Percentiles rank a stretch among this genome's conserved stretches.
phyloP scores from a whole-genome alignment of 2,797 vertebrate species.

The Cynopterus sphinx region DNA sequence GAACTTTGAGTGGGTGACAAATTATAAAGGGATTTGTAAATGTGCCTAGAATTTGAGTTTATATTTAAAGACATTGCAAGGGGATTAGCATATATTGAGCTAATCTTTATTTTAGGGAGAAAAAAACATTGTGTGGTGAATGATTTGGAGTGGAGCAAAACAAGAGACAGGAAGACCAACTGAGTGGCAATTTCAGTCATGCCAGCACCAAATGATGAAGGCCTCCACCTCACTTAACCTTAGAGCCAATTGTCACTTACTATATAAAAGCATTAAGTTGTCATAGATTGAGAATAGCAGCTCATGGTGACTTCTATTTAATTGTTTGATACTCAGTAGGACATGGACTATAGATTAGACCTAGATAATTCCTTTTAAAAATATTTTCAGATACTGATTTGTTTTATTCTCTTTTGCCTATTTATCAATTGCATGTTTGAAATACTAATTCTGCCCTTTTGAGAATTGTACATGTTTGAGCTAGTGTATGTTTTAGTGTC shows the following conservation, averaged over 20 bases:
- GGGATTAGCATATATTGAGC: not conserved
- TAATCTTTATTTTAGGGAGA: not conserved
- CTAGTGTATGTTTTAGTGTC: not conserved
- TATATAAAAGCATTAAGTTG: not conserved
- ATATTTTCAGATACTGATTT: conserved; percentile 11
- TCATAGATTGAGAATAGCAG: not conserved
- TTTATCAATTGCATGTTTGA: conserved; percentile 12
- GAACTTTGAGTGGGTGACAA: not conserved
- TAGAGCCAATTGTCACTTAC: not conserved
- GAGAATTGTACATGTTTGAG: not conserved
- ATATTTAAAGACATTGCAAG: not conserved
- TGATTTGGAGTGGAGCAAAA: conserved; percentile 6
- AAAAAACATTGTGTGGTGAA: not conserved
- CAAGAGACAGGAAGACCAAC: not conserved
- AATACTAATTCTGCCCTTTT: conserved; percentile 3
- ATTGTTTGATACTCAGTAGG: conserved; percentile 29
- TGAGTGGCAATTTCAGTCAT: not conserved
- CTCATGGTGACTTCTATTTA: not conserved
- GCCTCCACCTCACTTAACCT: not conserved
- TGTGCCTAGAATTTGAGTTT: conserved; percentile 35
- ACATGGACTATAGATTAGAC: not conserved
- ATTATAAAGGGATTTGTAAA: not conserved
- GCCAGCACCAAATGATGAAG: not conserved
- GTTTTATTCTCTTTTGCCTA: conserved; percentile 1
- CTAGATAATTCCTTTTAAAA: conserved; percentile 7